Conservation (phyloP, 2,113 vertebrate species). For the Dryoscopus gambensis region DNA sequence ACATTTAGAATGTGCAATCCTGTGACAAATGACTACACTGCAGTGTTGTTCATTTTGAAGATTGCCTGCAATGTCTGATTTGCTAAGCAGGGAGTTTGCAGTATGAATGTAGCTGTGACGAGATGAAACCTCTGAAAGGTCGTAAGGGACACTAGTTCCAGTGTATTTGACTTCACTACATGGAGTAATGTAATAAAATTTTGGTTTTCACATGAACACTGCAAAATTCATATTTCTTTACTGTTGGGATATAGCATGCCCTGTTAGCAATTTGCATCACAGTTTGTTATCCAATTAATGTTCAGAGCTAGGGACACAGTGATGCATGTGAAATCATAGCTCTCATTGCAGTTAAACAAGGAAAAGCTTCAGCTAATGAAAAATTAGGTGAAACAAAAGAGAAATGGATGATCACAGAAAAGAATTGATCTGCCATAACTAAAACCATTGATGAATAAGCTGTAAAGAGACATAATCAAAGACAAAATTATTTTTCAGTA, state of each 20-base stretch:
- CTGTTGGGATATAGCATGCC: not conserved
- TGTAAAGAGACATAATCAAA: not conserved
- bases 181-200: constrained; percentile 6
- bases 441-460: not conserved
- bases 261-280: constrained; percentile 29
- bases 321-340: not conserved
- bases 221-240: constrained; percentile 34
- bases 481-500: not conserved
- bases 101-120: not conserved
- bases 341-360: not conserved
- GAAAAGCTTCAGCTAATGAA: constrained; percentile 13
- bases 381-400: not conserved
- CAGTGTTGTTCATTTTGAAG: not conserved
- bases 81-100: not conserved
- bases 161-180: not conserved
- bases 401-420: not conserved
- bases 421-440: not conserved
- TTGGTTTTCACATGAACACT: constrained; percentile 7
- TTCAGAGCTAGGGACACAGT: constrained; percentile 10
- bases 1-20: not conserved
- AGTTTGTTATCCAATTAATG: constrained; percentile 37
- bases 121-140: not conserved
- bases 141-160: not conserved
- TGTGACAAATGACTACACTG: not conserved
- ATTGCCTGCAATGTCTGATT: not conserved